Percentiles rank a stretch among this genome's conserved stretches.
Conservation (phyloP, 2,888 invertebrate species). For the Magallana nippona region DNA sequence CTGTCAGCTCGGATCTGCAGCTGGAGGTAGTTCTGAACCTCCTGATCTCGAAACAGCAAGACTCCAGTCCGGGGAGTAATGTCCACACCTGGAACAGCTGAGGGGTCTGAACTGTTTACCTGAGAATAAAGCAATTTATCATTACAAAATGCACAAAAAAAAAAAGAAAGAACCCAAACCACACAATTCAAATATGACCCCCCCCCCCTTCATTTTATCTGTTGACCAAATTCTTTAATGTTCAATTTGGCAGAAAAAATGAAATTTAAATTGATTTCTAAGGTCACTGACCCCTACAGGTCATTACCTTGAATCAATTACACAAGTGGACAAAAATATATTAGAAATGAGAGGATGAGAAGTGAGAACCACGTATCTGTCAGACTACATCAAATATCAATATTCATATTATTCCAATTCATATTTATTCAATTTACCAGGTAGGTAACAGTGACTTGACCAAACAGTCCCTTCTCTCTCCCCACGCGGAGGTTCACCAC, state of each 20-base stretch:
- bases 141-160: too few relatives aligned
- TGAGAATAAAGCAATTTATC: slow-evolving; percentile 35
- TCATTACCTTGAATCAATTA: too few relatives aligned
- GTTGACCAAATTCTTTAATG: too few relatives aligned
- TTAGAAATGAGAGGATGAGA: too few relatives aligned
- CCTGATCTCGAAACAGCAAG: slow-evolving; percentile 65
- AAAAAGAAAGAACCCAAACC: too few relatives aligned
- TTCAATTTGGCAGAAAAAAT: too few relatives aligned
- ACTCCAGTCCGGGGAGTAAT: slow-evolving; percentile 65
- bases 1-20: slow-evolving; percentile 70
- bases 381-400: not conserved
- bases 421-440: slow-evolving; percentile 51
- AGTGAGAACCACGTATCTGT: too few relatives aligned
- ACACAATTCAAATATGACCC: too few relatives aligned
- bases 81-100: slow-evolving; percentile 61
- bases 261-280: too few relatives aligned
- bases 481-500: slow-evolving; percentile 58
- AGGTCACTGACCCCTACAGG: too few relatives aligned
- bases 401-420: not conserved
- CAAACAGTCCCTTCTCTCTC: slow-evolving; percentile 65
- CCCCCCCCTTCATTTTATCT: too few relatives aligned
- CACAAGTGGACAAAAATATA: too few relatives aligned
- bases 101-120: slow-evolving; percentile 59
- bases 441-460: slow-evolving; percentile 65
- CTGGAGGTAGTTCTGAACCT: slow-evolving; percentile 59